Base-by-base conservation (phyloP, 2,797 vertebrate genomes). In the Gymnoscopelus braueri region DNA sequence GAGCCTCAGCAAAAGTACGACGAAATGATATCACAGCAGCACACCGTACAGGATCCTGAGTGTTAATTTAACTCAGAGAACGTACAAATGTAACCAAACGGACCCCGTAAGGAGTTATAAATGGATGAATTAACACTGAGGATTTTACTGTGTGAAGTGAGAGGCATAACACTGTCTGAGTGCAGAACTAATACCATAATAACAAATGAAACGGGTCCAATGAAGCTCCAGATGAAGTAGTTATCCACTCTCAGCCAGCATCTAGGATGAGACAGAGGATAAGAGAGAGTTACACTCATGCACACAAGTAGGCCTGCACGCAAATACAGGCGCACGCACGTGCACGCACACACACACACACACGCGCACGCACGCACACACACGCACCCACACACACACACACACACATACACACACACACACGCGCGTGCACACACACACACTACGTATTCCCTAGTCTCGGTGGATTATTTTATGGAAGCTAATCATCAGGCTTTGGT, bases 191-290 rank as follows among this genome's bases (percentile, higher is more conserved):
- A 94, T 93, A 98, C 96, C 96, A 96, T 95, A 72, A 98, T 97
- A 83, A 97, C 94, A 81, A 97, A 97, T 80, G 96, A 97, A 80
- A 97, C 96, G 0, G 96, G 96, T 65, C 96, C 96, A 44, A 98
- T 96, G 93, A 97, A 98, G 87, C 96, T 97, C 96, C 96, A 98
- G 92, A 98, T 97, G 89, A 98, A 98, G 81, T 98, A 96, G 88
- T 97, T 97, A 93, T 98, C 96, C 88, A 97, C 95, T 63, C 96
- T 86, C 80, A 98, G 93, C 96, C 96, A 98, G 91, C 97, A 98
- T 86, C 96, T 97, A 77, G 72, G 88, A 85, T 77, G 82, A 65
- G 78, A 87, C 12, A 54, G 75, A 88, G 69, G 83, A 70, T 80
- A 80, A 23, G 82, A 66, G 0, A 77, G 73, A 58, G 74, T 87